phyloP scores from a whole-genome alignment of 1,140 invertebrate species.

The Thaumetopoea pityocampa region DNA sequence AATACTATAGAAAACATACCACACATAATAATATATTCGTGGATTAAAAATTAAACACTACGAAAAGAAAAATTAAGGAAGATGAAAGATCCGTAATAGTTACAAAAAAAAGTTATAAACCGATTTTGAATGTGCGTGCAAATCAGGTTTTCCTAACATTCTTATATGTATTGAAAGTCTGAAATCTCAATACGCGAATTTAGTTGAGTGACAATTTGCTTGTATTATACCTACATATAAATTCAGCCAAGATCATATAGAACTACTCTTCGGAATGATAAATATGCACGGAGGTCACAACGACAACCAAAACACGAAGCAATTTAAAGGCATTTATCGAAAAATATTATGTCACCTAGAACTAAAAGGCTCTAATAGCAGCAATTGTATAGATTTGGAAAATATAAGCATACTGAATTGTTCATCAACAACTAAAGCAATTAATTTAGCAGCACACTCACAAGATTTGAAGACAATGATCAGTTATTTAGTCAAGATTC shows the following conservation, averaged over 20 bases:
- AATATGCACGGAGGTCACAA: slow-evolving; percentile 42
- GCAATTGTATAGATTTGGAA: slow-evolving; percentile 13
- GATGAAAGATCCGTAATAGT: background rate
- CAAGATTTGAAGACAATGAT: background rate
- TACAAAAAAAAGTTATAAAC: slow-evolving; percentile 6
- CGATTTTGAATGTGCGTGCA: slow-evolving; percentile 4
- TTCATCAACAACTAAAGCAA: slow-evolving; percentile 9
- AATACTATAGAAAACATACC: too few relatives aligned
- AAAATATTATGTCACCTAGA: slow-evolving; percentile 31
- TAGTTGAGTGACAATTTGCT: slow-evolving; percentile 16
- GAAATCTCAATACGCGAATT: slow-evolving; percentile 24
- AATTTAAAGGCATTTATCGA: slow-evolving; percentile 35
- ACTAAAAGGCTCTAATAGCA: slow-evolving; percentile 6
- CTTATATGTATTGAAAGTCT: slow-evolving; percentile 18
- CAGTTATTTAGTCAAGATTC: too few relatives aligned
- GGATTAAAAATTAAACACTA: too few relatives aligned
- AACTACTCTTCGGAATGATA: slow-evolving; percentile 49
- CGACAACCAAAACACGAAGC: slow-evolving; percentile 44
- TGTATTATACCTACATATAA: slow-evolving; percentile 42
- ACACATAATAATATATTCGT: too few relatives aligned
- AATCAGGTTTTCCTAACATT: slow-evolving; percentile 20
- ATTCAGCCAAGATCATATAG: slow-evolving; percentile 53
- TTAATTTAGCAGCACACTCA: slow-evolving; percentile 3
- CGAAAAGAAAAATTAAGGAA: too few relatives aligned
- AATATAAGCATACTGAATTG: slow-evolving; percentile 14